Evolutionary conservation across 2,888 invertebrate species (phyloP).

Genomic region (Sarcophaga rosellei): DNA sequence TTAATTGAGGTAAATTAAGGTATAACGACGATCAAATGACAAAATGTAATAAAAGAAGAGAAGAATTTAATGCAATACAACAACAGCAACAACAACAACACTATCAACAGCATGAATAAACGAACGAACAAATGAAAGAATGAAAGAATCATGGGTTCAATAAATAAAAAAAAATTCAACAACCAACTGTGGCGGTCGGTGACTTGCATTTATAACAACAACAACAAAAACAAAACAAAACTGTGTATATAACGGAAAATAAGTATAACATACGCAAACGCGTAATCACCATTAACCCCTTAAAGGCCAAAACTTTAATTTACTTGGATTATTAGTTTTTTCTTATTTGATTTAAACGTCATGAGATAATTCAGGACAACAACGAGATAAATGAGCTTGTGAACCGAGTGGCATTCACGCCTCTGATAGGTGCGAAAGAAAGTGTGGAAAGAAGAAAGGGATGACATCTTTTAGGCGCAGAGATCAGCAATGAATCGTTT

Average conservation of each 20-base stretch:
- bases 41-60: constrained; percentile 19
- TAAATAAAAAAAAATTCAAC: not conserved
- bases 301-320: not conserved
- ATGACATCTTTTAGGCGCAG: too few relatives aligned
- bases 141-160: constrained; percentile 6
- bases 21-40: constrained; percentile 76
- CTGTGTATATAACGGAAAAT: not conserved
- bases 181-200: constrained; percentile 41
- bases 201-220: constrained; percentile 39
- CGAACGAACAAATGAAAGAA: constrained; percentile 32
- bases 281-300: not conserved
- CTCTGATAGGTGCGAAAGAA: too few relatives aligned
- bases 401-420: too few relatives aligned
- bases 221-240: not conserved
- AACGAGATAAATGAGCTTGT: too few relatives aligned
- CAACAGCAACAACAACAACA: too few relatives aligned
- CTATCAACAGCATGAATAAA: constrained; percentile 22
- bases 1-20: constrained; percentile 82
- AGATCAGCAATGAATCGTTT: too few relatives aligned
- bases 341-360: too few relatives aligned
- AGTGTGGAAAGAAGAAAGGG: too few relatives aligned
- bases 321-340: too few relatives aligned
- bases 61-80: constrained; percentile 63
- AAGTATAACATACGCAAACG: constrained; percentile 49
- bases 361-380: too few relatives aligned